Percentiles rank a stretch among this genome's conserved stretches.
Evolutionary conservation across 2,113 vertebrate genomes (phyloP).

Genomic region (Leptodactylus fuscus): DNA sequence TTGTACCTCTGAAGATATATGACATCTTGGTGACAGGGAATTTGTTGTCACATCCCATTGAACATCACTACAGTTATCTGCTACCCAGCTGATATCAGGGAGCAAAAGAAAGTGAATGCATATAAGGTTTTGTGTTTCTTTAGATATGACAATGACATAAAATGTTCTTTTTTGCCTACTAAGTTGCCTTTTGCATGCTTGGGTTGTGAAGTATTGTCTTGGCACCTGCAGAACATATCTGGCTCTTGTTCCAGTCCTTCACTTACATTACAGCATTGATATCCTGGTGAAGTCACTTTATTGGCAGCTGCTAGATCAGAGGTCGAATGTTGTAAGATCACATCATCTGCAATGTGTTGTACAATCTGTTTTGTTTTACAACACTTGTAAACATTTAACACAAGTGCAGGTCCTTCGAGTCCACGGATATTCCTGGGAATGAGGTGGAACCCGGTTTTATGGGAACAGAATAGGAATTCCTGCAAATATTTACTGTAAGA

Average conservation of each 20-base stretch:
- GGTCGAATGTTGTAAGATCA: not conserved
- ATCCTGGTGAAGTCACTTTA: not conserved
- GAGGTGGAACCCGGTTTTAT: not conserved
- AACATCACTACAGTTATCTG: not conserved
- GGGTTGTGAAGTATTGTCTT: not conserved
- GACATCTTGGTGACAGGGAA: no score
- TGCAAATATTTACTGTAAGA: not conserved
- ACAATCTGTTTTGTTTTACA: conserved; percentile 11
- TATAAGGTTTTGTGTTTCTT: not conserved
- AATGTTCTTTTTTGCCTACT: no score
- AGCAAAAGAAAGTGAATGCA: not conserved
- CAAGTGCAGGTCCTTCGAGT: conserved; percentile 2
- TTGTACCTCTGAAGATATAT: no score
- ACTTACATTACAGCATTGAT: not conserved
- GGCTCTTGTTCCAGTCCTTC: not conserved
- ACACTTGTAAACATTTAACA: conserved; percentile 21
- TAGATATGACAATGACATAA: not conserved
- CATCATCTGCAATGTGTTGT: not conserved
- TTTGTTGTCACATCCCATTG: not conserved
- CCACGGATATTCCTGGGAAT: no score
- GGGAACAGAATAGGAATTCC: not conserved
- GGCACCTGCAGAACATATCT: not conserved
- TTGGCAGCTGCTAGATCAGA: not conserved
- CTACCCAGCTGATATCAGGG: not conserved
- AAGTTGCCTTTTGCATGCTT: not conserved